Base-by-base conservation (phyloP, 2,888 invertebrate genomes). In the Cacoxenus indagator region DNA sequence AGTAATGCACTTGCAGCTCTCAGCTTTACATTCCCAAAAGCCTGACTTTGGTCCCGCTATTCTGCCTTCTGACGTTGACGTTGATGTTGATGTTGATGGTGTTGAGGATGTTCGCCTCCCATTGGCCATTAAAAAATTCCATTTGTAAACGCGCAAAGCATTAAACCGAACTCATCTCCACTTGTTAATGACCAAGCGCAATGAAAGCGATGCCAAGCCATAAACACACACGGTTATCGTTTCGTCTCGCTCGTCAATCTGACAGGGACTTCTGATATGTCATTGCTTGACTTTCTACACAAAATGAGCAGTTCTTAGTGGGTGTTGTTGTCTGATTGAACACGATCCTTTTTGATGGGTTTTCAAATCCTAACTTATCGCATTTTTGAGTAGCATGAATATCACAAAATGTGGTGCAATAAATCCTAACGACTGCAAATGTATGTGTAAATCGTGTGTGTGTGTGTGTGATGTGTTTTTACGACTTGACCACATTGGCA, bases 141-240 rank as follows among this genome's bases (percentile, higher is more conserved):
- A 80, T 80, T 80, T 80, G 80, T 78, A 78, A 82, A 73, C 81
- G 75, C 76, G 78, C 80, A 77, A 77, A 76, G 78, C 80, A 80
- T 82, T 80, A 80, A 82, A 78, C 80, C 80, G 78, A 80, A 80
- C 80, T 80, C 80, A 80, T 80, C 82, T 80, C 80, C 80, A 81
- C 82, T 82, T 80, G 76, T 82, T 80, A 80, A 80, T 78, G 80
- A 80, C 80, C 76, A 75, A 73, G 65, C 65, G 62, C 14, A 37
- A 14, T 1, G 5, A 8, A 37, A 11, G 1, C 37, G 5, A 1
- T 5, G 37, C 37, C 37, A 2, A 14, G 1, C 2, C 2, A 37
- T 37, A 11, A 37, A 37, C 14, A 14, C 37, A 37, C n/a, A n/a
- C n/a, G n/a, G n/a, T n/a, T n/a, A n/a, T n/a, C n/a, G n/a, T n/a